Percentiles rank a stretch among this genome's conserved stretches.
Conservation (phyloP, 1,140 invertebrate species). For the Anadara kagoshimensis region DNA sequence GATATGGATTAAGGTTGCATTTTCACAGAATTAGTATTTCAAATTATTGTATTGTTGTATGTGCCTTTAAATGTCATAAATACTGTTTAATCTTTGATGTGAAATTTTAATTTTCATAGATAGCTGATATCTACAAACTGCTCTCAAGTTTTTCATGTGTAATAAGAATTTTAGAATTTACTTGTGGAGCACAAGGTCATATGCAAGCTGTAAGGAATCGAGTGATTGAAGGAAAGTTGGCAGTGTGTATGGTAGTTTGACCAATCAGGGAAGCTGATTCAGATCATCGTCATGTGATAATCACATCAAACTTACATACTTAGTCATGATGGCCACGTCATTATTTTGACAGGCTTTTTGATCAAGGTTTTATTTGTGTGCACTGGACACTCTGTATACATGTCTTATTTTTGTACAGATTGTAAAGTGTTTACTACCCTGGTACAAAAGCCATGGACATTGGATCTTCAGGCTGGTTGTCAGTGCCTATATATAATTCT, state of each 20-base stretch:
- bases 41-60: too few species aligned
- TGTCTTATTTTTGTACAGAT: slow-evolving; percentile 63
- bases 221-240: slow-evolving; percentile 12
- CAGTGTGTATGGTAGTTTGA: slow-evolving; percentile 21
- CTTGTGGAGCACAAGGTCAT: background rate
- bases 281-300: slow-evolving; percentile 37
- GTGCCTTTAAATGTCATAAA: background rate
- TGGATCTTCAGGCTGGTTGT: slow-evolving; percentile 10
- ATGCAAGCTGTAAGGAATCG: slow-evolving; percentile 2
- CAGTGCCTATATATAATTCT: slow-evolving; percentile 21
- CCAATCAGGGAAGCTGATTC: slow-evolving; percentile 36
- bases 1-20: too few species aligned
- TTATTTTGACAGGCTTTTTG: slow-evolving; percentile 21
- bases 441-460: slow-evolving; percentile 35
- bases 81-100: background rate
- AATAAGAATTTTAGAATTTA: background rate
- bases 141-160: background rate
- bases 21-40: too few species aligned
- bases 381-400: slow-evolving; percentile 47
- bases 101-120: background rate
- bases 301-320: slow-evolving; percentile 9
- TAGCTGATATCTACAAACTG: background rate
- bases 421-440: slow-evolving; percentile 43
- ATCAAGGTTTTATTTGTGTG: slow-evolving; percentile 52
- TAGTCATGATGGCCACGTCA: slow-evolving; percentile 15